Conservation (phyloP, 2,113 vertebrate species). For the Pimephales promelas region DNA sequence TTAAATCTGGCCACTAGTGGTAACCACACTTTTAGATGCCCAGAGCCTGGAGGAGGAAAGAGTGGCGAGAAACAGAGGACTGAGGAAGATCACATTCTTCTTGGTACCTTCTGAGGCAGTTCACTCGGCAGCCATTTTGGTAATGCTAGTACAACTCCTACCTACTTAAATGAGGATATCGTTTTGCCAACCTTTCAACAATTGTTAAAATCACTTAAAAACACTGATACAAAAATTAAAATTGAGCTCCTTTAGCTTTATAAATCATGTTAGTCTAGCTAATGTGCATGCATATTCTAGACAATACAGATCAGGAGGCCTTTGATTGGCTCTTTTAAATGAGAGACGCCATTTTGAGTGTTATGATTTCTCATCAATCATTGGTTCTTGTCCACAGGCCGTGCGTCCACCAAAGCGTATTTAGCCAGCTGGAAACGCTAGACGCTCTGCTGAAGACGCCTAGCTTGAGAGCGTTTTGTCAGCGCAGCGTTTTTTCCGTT, state of each 20-base stretch:
- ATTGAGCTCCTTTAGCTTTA: neutral
- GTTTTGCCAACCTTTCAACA: neutral
- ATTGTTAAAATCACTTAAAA: neutral
- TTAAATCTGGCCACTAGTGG: neutral
- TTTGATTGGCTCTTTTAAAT: neutral
- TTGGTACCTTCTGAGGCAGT: neutral
- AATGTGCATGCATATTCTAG: neutral
- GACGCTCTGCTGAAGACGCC: no score
- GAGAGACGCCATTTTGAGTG: neutral
- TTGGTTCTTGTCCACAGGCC: no score
- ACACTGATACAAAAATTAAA: neutral
- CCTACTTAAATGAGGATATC: neutral
- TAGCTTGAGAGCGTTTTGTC: no score
- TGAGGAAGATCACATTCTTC: constrained; percentile 26
- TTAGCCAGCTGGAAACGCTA: no score
- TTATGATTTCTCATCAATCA: neutral
- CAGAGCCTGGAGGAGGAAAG: constrained; percentile 8
- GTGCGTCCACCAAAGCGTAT: no score
- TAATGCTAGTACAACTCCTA: constrained; percentile 2
- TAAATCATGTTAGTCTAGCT: neutral
- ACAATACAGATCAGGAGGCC: neutral
- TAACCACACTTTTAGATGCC: neutral
- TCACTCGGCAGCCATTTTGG: neutral
- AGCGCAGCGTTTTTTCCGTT: no score
- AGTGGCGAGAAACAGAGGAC: constrained; percentile 12